Evolutionary conservation across 2,888 invertebrate genomes (phyloP), one percentile per base, ranked within the genome.

Genomic region (Crocallis elinguaria): DNA sequence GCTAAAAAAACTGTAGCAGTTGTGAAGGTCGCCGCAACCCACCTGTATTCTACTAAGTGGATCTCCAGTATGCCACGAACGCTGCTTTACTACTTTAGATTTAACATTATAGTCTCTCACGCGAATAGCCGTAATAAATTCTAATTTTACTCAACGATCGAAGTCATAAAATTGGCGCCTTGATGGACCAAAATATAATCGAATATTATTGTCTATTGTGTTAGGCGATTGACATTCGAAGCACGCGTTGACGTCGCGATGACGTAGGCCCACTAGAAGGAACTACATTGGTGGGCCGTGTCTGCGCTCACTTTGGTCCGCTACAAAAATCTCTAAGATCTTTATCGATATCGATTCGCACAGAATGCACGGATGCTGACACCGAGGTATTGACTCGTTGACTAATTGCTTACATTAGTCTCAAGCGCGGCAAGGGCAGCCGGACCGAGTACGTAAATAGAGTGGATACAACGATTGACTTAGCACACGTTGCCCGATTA

Each of bases 371-470:
- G 75, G 75, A 80, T 77, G 80, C 84, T 84, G 84, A 83, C 78
- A 77, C 65, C 64, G 77, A 79, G 73, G 69, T 85, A 79, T 77
- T 76, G 76, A 77, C 71, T 72, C 72, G 75, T 85, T 84, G 85
- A 86, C 83, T 86, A 85, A 87, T 87, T 86, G 85, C 82, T 84
- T 80, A 83, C 84, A 83, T 86, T 82, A 83, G 77, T 80, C 80
- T 79, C 39, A 76, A 66, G 60, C 66, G 68, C 70, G 71, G 69
- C 79, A 71, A n/a, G n/a, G 77, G 73, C 79, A 73, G 70, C 68
- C 73, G 71, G 63, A 71, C 70, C 65, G 75, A 66, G 75, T 74
- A 84, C 86, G 81, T 79, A 88, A 87, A 89, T 87, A 87, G 80
- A 79, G 78, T 68, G 75, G 67, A 72, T 75, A 77, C 71, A 75